Evolutionary conservation across 37 sponge, comb jelly and placozoan species (phyloP), one percentile per base, ranked within the genome.

Genomic region (Dysidea cf. avara): DNA sequence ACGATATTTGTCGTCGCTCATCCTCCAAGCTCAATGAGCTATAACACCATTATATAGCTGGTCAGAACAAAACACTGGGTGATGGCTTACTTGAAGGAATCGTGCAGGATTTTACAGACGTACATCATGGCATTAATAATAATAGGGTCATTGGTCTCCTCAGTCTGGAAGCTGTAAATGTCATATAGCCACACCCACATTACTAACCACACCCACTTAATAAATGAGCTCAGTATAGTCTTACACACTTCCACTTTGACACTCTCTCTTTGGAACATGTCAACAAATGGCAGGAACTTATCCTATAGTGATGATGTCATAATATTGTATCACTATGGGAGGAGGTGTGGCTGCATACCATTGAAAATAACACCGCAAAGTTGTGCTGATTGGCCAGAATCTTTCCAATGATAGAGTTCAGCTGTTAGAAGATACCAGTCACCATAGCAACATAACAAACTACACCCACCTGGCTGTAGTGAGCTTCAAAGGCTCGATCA

Each of bases 261-360:
- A n/a, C 38, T 29, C 36, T 97, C 99, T 73, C 86, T 91, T 80
- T 97, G 99, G 33, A 91, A 85, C 36, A 97, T 47, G 75, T 97
- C 99, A 16, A 97, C 56, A 77, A 94, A 97, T 11, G 99, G 93
- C 12, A 97, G 90, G 61, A 97, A 97, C 77, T 91, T 88, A 65
- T 95, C 92, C 86, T 90, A 51, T 36, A 31, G 40, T 9, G 13
- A n/a, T n/a, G 48, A 13, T 28, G n/a, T 13, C 20, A 63, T 32
- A 7, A 36, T 35, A 28, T 63, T 6, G 7, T 35, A 35, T 20
- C 33, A 11, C 3, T 35, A 36, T 34, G 52, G 17, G 1, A 49
- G 39, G 39, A 25, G 40, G 18, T 18, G 18, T 30, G 4, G 33
- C 29, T 22, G 65, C 72, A 28, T 52, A 90, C 91, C 94, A 95